Base-by-base conservation (phyloP, 2,797 vertebrate species). In the Leptodactylus fallax region DNA sequence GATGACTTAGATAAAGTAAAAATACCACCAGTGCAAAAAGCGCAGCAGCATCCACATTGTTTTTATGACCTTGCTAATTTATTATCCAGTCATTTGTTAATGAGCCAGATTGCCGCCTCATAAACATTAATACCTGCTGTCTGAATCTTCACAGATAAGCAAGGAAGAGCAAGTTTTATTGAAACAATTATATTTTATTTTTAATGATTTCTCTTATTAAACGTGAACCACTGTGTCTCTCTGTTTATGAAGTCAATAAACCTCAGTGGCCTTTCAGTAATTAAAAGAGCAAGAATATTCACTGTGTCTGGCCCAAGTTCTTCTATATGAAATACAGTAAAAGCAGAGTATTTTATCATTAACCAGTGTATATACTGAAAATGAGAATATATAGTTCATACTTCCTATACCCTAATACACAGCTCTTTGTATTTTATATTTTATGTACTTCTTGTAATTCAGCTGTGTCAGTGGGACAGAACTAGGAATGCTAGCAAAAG, bases 121-220 rank as follows among this genome's bases (percentile, higher is more conserved):
- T 86, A 86, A 89, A 89, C 55, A 77, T 89, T 81, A 89, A 69
- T 84, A 88, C 87, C 83, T 81, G 71, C 79, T 89, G 83, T 77
- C 79, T 89, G 88, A 51, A 82, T 67, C 53, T 86, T 86, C 63
- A 27, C 71, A 83, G 88, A 86, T 89, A 89, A 69, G 88, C 61
- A 86, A 83, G 65, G 74, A 86, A 71, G 79, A 51, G 71, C 81
- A 63, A 53, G 81, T 61, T 86, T 89, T 89, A 79, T 83, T 83
- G 82, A 36, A 86, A 81, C 61, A 83, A 83, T 79, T 86, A 81
- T 14, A 76, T 65, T 90, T 88, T 91, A 92, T 94, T 93, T 94
- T 92, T 86, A 81, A 85, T 85, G 49, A 81, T 86, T 83, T 60
- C 65, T 78, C 23, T 88, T 86, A 82, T 89, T 89, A 86, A 79